Conservation (phyloP, 2,797 vertebrate genomes). For the Microchirus variegatus region DNA sequence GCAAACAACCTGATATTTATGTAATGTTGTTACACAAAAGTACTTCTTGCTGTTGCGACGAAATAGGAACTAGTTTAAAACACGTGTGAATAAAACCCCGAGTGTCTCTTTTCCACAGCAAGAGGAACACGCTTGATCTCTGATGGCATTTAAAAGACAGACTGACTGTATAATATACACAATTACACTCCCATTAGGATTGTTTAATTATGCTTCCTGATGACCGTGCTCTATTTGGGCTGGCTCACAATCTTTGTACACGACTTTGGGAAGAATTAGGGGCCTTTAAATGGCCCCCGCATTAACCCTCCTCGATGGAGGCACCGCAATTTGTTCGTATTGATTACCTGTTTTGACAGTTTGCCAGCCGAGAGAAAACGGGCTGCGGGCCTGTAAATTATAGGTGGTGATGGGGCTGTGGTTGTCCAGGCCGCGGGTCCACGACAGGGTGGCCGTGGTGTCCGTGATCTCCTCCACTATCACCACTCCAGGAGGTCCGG, state of each 20-base stretch:
- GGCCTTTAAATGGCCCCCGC: conserved; percentile 17
- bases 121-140: background rate
- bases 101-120: background rate
- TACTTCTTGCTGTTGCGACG: too few relatives aligned
- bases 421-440: conserved; percentile 94
- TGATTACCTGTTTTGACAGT: conserved; percentile 94
- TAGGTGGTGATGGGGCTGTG: conserved; percentile 96
- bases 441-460: conserved; percentile 92
- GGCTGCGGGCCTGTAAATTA: conserved; percentile 95
- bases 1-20: too few relatives aligned
- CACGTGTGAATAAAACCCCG: too few relatives aligned
- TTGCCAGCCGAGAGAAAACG: conserved; percentile 98
- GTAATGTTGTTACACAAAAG: too few relatives aligned
- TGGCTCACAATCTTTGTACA: conserved; percentile 17
- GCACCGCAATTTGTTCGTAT: conserved; percentile 54
- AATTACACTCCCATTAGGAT: background rate
- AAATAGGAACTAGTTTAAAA: too few relatives aligned
- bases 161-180: conserved; percentile 8
- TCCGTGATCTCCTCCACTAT: conserved; percentile 98
- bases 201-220: conserved; percentile 2
- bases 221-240: conserved; percentile 14
- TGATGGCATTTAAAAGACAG: conserved; percentile 6
- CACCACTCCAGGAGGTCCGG: conserved; percentile 94
- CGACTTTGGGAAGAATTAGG: conserved; percentile 41
- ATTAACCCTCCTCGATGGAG: conserved; percentile 45